phyloP scores from a whole-genome alignment of 2,797 vertebrate species.

The Megalops cyprinoides region DNA sequence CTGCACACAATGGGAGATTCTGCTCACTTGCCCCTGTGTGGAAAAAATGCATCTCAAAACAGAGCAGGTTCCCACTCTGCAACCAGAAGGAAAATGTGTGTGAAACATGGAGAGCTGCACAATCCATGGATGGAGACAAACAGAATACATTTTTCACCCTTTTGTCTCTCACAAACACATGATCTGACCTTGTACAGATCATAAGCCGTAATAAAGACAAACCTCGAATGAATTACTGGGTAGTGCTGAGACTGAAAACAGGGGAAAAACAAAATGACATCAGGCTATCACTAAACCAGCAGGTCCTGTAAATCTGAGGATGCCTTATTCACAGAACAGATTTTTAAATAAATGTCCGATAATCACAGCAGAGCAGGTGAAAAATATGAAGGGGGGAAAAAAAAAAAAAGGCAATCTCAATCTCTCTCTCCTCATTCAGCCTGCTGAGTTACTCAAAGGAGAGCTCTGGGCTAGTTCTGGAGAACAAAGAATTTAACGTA shows the following conservation, averaged over 20 bases:
- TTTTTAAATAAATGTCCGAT: too few species aligned
- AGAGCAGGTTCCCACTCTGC: neutral
- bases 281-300: neutral
- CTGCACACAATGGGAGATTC: too few species aligned
- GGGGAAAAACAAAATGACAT: too few species aligned
- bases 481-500: slow-evolving; percentile 37
- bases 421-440: neutral
- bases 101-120: neutral
- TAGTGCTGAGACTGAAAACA: neutral
- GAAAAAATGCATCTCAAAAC: too few species aligned
- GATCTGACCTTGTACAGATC: neutral
- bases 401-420: neutral
- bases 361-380: neutral
- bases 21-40: too few species aligned
- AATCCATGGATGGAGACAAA: too few species aligned
- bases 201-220: neutral
- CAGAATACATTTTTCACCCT: neutral
- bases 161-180: neutral
- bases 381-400: too few species aligned
- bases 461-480: slow-evolving; percentile 11
- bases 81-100: too few species aligned
- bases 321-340: too few species aligned
- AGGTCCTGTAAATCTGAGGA: neutral
- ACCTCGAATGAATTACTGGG: neutral
- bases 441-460: slow-evolving; percentile 10